Base-by-base conservation (phyloP, 2,113 vertebrate genomes). In the Nettapus auritus region DNA sequence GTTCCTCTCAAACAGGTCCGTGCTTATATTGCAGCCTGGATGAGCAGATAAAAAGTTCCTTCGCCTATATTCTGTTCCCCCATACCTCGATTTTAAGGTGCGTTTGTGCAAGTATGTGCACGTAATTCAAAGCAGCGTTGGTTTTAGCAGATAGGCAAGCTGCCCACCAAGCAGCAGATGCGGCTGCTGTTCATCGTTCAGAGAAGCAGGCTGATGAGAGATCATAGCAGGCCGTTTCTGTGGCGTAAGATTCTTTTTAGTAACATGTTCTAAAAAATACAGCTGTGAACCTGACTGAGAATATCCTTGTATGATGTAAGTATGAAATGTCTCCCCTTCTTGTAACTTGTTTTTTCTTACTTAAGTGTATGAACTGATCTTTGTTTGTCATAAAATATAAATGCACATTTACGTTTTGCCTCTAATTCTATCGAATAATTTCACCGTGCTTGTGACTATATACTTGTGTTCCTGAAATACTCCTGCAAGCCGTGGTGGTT, bases 111-210 rank as follows among this genome's bases (percentile, higher is more conserved):
- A 36, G 6, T 3, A 25, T 16, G 18, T 33, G 40, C 13, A 2
- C 0, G 0, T 17, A 8, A 5, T 52, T 59, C n/a, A 50, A 12
- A 53, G 75, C 79, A 86, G n/a, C 0, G 0, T 5, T 40, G 57
- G 23, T 82, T 44, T 56, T 4, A 22, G 46, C 59, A 46, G 62
- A 6, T 53, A 3, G 0, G 0, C 23, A 20, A 44, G 5, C 8
- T 79, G 67, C 57, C 52, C 8, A 6, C 55, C 3, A 2, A 29
- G 53, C 59, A 82, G 16, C 29, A 31, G 57, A 11, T 28, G 36
- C 29, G 25, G 50, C 20, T 56, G 59, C 62, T 57, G 40, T 16
- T 64, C 42, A 9, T 2, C 22, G 46, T 70, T 34, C 23, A 17
- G 22, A 15, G 68, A 33, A 70, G 56, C 34, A 71, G 57, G 11